phyloP scores from a whole-genome alignment of 2,113 vertebrate species.

The Equus quagga region DNA sequence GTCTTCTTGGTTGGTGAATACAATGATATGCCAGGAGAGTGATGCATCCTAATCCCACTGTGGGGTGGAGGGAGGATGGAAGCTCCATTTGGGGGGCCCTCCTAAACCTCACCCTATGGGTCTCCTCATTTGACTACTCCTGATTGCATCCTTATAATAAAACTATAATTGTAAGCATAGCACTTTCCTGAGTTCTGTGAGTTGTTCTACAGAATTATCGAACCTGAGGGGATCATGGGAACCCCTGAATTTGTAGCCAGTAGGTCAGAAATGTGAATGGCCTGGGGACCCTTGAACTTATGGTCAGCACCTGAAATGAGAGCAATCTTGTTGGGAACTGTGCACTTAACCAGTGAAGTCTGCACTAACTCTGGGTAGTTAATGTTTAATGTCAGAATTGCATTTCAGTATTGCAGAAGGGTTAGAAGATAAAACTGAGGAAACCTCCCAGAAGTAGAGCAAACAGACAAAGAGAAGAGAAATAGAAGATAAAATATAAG shows the following conservation, averaged over 20 bases:
- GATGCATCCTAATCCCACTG: not conserved
- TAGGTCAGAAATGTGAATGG: not conserved
- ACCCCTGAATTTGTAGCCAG: not conserved
- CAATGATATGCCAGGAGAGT: not conserved
- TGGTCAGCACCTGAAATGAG: slow-evolving; percentile 14
- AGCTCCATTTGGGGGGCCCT: not conserved
- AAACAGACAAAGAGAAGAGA: not conserved
- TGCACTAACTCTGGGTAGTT: not conserved
- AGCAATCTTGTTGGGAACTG: not conserved
- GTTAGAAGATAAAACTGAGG: not conserved
- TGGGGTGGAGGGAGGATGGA: not conserved
- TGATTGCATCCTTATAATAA: slow-evolving; percentile 29
- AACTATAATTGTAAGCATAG: not conserved
- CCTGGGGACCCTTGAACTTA: not conserved
- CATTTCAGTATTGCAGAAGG: not conserved
- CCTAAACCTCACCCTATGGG: not conserved
- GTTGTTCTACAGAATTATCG: slow-evolving; percentile 14
- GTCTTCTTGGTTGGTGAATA: slow-evolving; percentile 27
- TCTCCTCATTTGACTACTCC: slow-evolving; percentile 40
- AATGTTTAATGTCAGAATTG: not conserved
- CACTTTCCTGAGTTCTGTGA: slow-evolving; percentile 9
- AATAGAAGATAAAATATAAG: slow-evolving; percentile 21
- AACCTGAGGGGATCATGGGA: not conserved
- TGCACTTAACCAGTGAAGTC: not conserved
- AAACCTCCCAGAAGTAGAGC: not conserved